These are phyloP conservation scores for Dicrostonyx torquatus DNA, from an alignment of 2,797 vertebrate species.

Conservation along the genomic window DNA sequence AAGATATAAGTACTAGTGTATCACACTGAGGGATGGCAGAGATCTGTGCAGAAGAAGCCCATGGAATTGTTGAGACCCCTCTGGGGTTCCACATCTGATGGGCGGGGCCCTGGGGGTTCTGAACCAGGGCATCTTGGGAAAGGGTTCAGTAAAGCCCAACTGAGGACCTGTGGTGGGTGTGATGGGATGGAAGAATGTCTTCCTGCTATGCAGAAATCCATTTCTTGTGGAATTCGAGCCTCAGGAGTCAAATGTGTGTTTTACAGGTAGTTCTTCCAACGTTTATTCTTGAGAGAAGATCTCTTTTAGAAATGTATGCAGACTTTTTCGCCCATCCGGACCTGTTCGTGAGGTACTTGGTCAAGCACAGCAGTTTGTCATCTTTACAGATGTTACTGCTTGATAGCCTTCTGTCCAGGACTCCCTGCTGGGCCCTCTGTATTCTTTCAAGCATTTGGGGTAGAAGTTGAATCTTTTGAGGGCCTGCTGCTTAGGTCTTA, in stretches of 20 bases:
- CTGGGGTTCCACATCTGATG: neutral
- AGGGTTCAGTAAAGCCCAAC: neutral
- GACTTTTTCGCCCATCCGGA: slow-evolving; percentile 99
- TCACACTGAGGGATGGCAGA: neutral
- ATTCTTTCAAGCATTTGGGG: neutral
- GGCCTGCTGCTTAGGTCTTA: neutral
- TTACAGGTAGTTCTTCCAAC: slow-evolving; percentile 97
- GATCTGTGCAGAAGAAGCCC: neutral
- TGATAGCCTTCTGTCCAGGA: neutral
- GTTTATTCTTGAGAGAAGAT: slow-evolving; percentile 98
- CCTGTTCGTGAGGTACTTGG: slow-evolving; percentile 96
- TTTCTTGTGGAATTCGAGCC: slow-evolving; percentile 24
- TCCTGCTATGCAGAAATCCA: neutral
- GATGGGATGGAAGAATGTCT: neutral
- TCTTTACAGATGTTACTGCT: slow-evolving; percentile 21
- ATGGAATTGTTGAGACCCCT: neutral
- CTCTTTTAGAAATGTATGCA: slow-evolving; percentile 99
- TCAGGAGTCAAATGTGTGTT: slow-evolving; percentile 65
- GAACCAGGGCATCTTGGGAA: slow-evolving; percentile 7
- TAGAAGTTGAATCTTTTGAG: neutral
- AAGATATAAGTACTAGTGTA: neutral
- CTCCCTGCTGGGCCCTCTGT: neutral
- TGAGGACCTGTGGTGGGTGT: neutral
- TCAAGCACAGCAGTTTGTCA: neutral
- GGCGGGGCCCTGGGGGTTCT: neutral